Evolutionary conservation across 1,140 invertebrate species (phyloP), one percentile per base, ranked within the genome.

Genomic region (Ceratina calcarata): DNA sequence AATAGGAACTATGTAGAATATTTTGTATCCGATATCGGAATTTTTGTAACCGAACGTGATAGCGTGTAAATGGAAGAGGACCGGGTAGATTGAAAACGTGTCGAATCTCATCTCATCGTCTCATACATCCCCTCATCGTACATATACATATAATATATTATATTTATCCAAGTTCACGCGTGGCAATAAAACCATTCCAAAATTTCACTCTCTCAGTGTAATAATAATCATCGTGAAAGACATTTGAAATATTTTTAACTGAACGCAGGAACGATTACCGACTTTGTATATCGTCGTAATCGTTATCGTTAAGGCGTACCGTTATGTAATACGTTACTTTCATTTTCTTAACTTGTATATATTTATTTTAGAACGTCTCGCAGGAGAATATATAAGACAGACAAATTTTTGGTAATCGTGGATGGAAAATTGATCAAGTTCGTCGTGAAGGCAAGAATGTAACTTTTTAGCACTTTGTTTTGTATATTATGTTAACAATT

Each of bases 401-500:
- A 45, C 37, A 45, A 45, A 45, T 45, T 45, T 81, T 83, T 83
- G 67, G 27, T 85, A 78, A 73, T 18, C 20, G 58, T 65, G 57
- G 64, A 76, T 68, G 84, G 71, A 72, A 85, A 83, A 79, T 73
- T 57, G 78, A 81, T 78, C 61, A 66, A 53, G 71, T 78, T 62
- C 61, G 64, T 32, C 22, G 49, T 61, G 58, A 49, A 51, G 64
- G 37, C 37, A 45, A 65, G 27, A 64, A 77, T 82, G 71, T 82
- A 81, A 70, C 61, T 74, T 76, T 85, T 83, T 73, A 74, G 62
- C 55, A 69, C 67, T 65, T 84, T 67, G 55, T 82, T 86, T 82
- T 85, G 83, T 86, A 85, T 73, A 85, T 85, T 85, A 78, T 78
- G 84, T 86, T 86, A 74, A 86, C 75, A 73, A 72, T 81, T 74